Evolutionary conservation across 2,797 vertebrate genomes (phyloP).

Genomic region (Megaceryle alcyon): DNA sequence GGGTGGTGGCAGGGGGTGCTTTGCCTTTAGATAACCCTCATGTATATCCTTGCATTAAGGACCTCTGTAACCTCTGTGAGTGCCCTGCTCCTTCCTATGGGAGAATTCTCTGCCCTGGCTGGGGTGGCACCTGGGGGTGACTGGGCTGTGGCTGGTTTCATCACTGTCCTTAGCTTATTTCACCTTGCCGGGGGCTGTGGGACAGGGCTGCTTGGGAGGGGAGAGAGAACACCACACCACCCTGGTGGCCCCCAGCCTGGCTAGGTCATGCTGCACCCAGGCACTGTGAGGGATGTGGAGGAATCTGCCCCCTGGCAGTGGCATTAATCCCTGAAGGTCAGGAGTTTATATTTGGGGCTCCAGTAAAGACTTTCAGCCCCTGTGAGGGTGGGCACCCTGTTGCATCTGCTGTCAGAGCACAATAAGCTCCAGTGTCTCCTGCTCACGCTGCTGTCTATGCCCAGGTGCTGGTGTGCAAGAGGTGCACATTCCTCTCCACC

Average conservation of each 20-base stretch:
- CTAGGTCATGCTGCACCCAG: neutral
- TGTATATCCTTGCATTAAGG: accelerated
- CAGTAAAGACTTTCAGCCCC: neutral
- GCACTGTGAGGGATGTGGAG: neutral
- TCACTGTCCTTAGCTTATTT: neutral
- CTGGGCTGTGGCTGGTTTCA: neutral
- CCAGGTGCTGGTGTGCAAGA: neutral
- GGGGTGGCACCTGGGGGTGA: neutral
- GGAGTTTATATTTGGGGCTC: neutral
- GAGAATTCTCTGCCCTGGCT: neutral
- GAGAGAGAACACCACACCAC: neutral
- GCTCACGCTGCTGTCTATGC: neutral
- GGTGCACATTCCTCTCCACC: neutral
- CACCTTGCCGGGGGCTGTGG: neutral
- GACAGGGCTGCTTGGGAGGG: neutral
- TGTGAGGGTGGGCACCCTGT: neutral
- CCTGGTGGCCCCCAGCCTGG: neutral
- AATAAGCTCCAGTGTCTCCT: neutral
- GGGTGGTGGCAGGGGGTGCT: neutral
- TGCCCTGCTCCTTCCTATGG: neutral
- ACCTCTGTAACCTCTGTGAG: neutral
- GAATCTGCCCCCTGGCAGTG: neutral
- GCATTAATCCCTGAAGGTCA: neutral
- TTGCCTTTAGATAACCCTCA: neutral
- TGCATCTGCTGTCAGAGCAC: neutral